Base-by-base conservation (phyloP, 2,113 vertebrate genomes). In the Siniperca knerii region DNA sequence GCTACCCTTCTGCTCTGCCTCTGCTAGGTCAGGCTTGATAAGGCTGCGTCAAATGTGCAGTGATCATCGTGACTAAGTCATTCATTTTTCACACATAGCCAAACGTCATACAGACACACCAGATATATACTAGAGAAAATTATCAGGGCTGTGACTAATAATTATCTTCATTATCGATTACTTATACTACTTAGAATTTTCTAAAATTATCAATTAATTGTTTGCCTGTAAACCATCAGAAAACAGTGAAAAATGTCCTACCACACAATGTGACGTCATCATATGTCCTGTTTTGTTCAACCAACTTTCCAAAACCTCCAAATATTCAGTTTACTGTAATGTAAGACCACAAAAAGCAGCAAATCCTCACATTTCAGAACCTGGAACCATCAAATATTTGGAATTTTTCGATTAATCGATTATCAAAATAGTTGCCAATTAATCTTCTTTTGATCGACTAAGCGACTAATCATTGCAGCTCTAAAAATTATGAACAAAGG, bases 31-130 rank as follows among this genome's bases (percentile, higher is more conserved):
- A 4, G 52, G 52, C 48, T 57, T 67, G 35, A 74, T 80, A 70
- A 86, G 81, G 57, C 60, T 89, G 70, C 61, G 25, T 85, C 72
- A 77, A 62, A 85, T 73, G 33, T 60, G 74, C 54, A 62, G 40
- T 60, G 25, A 72, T 81, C 80, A 12, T 33, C 33, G 4, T 62
- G 75, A 85, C 57, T 61, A 52, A 86, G 42, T 55, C 61, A 55
- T 80, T 78, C 52, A 40, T 6, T 48, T 60, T 54, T 72, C 46
- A 37, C n/a, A 61, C 37, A 42, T 20, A 65, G 65, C 12, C 33
- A 69, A 77, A 80, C 33, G 25, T 60, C 7, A 12, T 16, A 40
- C 44, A 62, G 62, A 79, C 35, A 54, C 29, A 18, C 16, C 16
- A 44, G 62, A 62, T 61, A 55, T 42, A 11, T 4, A 62, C 7